Evolutionary conservation across 2,113 vertebrate species (phyloP).

Genomic region (Catharus minimus): DNA sequence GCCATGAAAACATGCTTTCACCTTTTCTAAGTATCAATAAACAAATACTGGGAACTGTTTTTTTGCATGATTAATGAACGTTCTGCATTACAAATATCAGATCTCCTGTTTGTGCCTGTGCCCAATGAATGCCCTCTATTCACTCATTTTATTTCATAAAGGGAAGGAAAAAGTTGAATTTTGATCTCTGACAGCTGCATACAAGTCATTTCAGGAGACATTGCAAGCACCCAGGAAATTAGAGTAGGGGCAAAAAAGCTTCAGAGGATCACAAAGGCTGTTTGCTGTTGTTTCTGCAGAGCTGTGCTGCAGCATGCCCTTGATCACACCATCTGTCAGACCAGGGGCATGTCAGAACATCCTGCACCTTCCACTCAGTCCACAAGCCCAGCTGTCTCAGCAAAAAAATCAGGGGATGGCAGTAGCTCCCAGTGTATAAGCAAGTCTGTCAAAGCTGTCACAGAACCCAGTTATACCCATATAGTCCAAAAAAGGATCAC

Average conservation of each 20-base stretch:
- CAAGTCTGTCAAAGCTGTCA: neutral
- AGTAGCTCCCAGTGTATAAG: neutral
- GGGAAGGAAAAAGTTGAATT: neutral
- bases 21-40: neutral
- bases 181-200: neutral
- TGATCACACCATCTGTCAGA: neutral
- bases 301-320: fast-evolving
- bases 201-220: fast-evolving
- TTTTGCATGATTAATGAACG: neutral
- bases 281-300: neutral
- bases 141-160: neutral
- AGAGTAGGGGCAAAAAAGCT: neutral
- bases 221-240: neutral
- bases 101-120: neutral
- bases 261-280: neutral
- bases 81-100: neutral
- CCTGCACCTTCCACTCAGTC: neutral
- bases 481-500: neutral
- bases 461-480: fast-evolving
- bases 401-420: neutral
- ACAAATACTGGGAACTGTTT: neutral
- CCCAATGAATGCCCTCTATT: neutral
- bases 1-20: neutral
- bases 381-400: fast-evolving
- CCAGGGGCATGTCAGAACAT: fast-evolving